A percentile compares a stretch with the other conserved stretches of the same genome.
These are phyloP conservation scores for Oryzias woworae DNA, from an alignment of 2,113 vertebrate genomes.

Conservation along the genomic window DNA sequence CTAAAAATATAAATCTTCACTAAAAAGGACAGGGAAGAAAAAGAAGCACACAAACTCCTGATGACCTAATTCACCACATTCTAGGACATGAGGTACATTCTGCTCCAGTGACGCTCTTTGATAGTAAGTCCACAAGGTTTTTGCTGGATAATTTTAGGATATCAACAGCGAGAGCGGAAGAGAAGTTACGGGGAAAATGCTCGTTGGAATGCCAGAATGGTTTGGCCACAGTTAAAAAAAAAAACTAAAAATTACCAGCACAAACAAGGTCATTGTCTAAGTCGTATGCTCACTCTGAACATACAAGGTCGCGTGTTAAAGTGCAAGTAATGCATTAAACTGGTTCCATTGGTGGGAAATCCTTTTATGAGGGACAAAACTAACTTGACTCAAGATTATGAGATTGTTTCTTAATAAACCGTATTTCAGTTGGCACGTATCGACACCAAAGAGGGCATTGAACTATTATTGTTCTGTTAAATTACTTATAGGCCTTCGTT, in stretches of 20 bases:
- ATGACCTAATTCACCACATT: slow-evolving; percentile 34
- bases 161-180: slow-evolving; percentile 1
- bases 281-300: not conserved
- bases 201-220: not conserved
- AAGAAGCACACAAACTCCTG: slow-evolving; percentile 5
- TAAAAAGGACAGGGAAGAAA: not conserved
- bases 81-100: slow-evolving; percentile 62
- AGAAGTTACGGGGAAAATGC: slow-evolving; percentile 5
- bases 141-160: slow-evolving; percentile 6
- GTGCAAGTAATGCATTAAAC: too few relatives aligned
- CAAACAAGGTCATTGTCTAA: too few relatives aligned
- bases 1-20: slow-evolving; percentile 2
- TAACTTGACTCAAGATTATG: too few relatives aligned
- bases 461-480: too few relatives aligned
- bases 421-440: too few relatives aligned
- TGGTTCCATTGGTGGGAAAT: too few relatives aligned
- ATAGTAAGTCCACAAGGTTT: slow-evolving; percentile 9
- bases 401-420: too few relatives aligned
- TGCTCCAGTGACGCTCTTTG: slow-evolving; percentile 28
- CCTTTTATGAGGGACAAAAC: too few relatives aligned
- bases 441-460: too few relatives aligned
- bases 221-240: not conserved
- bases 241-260: not conserved
- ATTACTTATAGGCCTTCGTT: too few relatives aligned
- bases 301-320: too few relatives aligned